Percentiles rank a stretch among this genome's conserved stretches.
These are phyloP conservation scores for Aporrectodea caliginosa DNA, from an alignment of 1,140 invertebrate genomes.

Conservation along the genomic window DNA sequence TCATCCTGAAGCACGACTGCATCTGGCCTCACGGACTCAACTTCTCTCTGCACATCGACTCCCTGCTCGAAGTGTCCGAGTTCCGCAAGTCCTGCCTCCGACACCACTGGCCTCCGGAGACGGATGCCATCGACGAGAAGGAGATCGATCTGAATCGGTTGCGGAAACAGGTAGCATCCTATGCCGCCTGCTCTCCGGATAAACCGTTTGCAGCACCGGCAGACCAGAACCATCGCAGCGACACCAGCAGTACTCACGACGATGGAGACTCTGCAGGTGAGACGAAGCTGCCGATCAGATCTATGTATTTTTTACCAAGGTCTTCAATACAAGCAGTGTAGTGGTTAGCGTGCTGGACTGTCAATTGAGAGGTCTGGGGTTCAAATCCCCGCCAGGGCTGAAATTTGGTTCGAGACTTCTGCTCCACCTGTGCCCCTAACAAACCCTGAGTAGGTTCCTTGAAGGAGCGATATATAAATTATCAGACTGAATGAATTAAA, in stretches of 20 bases:
- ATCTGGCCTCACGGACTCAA: conserved; percentile 23
- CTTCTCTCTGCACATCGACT: conserved; percentile 1
- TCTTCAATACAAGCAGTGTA: too few relatives aligned
- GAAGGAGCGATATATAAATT: too few relatives aligned
- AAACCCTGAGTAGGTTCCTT: too few relatives aligned
- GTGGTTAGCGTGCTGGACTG: too few relatives aligned
- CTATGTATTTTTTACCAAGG: too few relatives aligned
- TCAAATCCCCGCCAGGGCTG: too few relatives aligned
- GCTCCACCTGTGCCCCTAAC: too few relatives aligned
- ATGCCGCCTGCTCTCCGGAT: background rate
- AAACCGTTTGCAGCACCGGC: background rate
- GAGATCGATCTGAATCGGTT: background rate
- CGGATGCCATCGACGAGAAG: background rate
- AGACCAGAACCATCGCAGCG: background rate
- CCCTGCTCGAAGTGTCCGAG: conserved; percentile 4
- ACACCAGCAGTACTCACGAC: background rate
- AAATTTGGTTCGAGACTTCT: too few relatives aligned
- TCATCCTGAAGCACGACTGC: conserved; percentile 23
- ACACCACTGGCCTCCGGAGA: conserved; percentile 18
- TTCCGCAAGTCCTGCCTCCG: conserved; percentile 15
- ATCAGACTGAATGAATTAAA: too few relatives aligned
- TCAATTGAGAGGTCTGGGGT: too few relatives aligned
- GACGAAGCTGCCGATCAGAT: too few relatives aligned
- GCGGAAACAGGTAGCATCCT: background rate
- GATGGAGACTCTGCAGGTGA: background rate